Evolutionary conservation across 2,797 vertebrate genomes (phyloP).

Genomic region (Meriones psammophilus): DNA sequence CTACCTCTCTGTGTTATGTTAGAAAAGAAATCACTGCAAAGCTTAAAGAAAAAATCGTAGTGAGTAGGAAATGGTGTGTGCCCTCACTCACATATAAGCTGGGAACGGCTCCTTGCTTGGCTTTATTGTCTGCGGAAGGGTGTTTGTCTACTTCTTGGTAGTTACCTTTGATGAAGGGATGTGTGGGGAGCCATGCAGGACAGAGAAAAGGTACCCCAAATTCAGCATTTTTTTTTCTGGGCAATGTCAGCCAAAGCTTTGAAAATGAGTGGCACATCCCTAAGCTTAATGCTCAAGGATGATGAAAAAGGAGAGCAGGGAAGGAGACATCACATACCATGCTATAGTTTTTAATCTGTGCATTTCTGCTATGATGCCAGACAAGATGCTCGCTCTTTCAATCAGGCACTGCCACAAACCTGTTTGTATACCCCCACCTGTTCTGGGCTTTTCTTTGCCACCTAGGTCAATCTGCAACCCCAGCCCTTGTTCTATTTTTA

Average conservation of each 20-base stretch:
- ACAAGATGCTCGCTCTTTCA: background rate
- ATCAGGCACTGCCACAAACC: background rate
- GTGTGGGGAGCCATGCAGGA: background rate
- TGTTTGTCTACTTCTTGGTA: too few relatives aligned
- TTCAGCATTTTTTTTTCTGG: background rate
- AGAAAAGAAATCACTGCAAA: constrained; percentile 22
- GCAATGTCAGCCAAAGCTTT: background rate
- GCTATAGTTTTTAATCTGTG: background rate
- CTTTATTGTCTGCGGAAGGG: background rate
- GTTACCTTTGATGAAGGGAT: background rate
- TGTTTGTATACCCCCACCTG: background rate
- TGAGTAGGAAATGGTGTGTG: background rate
- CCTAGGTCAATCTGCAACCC: constrained; percentile 29
- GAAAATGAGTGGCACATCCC: background rate
- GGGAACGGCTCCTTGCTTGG: background rate
- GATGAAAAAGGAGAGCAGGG: background rate
- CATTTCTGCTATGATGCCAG: constrained; percentile 7
- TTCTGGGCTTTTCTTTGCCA: constrained; percentile 59
- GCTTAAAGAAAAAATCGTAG: background rate
- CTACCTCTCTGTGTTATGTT: background rate
- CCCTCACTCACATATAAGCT: too few relatives aligned
- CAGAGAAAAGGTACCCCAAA: background rate
- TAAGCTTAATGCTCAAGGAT: background rate
- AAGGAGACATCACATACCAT: accelerated
- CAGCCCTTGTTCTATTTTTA: constrained; percentile 66